Evolutionary conservation across 2,888 invertebrate genomes (phyloP), one percentile per base, ranked within the genome.

Genomic region (Lasioglossum lativentre): DNA sequence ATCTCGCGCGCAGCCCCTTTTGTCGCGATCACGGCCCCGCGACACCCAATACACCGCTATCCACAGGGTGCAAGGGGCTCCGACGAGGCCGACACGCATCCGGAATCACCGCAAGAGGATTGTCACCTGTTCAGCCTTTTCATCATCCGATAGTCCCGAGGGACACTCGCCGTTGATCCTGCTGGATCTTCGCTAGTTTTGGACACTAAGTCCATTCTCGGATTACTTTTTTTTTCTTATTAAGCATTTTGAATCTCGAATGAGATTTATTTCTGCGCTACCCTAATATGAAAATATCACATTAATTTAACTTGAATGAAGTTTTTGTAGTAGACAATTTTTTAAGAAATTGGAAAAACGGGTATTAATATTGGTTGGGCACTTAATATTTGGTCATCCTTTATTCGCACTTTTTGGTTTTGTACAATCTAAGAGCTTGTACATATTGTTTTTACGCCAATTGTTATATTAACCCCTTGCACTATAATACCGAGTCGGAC

Each of bases 21-120:
- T 91, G 88, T 90, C 85, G 75, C 85, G 74, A 63, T 72, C 84
- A 75, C 74, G 85, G 86, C 86, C 90, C 89, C 87, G 80, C 87
- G 88, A 38, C 40, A 38, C 71, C 27, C 40, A 34, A 63, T 63
- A 16, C 63, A 63, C 82, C 83, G 72, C 75, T 85, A 87, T 83
- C 83, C 79, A 84, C 78, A 73, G 87, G 77, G 80, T 66, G 70
- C 71, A 77, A 86, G 59, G 85, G 86, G 84, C 68, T 85, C 80
- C 56, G 42, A 83, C 79, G 16, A 52, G n/a, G 23, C 63, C 2
- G 89, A 83, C 90, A 89, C 92, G 92, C 92, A 92, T 93, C 90
- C 90, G 91, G 92, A 92, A 93, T 90, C 91, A 87, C 94, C 94
- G 92, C 94, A 94, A 94, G 93, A 93, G 93, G 94, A 94, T 94